A percentile compares a stretch with the other conserved stretches of the same genome.
These are phyloP conservation scores for Pemphredon lugubris DNA, from an alignment of 2,888 invertebrate genomes.

Conservation along the genomic window DNA sequence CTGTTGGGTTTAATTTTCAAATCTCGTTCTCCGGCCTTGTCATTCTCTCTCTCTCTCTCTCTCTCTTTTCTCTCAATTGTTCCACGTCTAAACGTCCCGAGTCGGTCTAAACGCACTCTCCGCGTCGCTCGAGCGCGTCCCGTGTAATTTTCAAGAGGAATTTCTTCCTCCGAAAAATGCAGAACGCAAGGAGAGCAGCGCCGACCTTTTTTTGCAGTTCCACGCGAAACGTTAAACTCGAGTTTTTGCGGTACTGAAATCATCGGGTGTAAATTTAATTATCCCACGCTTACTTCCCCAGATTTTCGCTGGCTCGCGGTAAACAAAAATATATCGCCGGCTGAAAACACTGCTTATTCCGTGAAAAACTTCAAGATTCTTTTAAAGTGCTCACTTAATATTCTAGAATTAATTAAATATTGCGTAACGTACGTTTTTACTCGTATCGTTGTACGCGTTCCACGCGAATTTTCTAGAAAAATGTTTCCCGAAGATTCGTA, in stretches of 20 bases:
- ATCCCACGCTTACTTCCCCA: slow-evolving; percentile 12
- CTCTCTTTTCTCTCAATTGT: neutral
- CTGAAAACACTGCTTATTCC: no score
- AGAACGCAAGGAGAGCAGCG: neutral
- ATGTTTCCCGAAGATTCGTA: no score
- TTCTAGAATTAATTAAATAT: no score
- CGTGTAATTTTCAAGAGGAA: slow-evolving; percentile 37
- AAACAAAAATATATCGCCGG: no score
- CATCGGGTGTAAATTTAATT: slow-evolving; percentile 25
- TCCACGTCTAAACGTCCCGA: neutral
- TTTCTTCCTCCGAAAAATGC: slow-evolving; percentile 10
- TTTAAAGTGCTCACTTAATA: no score
- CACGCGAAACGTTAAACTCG: slow-evolving; percentile 3
- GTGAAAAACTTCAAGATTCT: no score
- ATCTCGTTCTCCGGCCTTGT: no score
- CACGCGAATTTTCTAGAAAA: no score
- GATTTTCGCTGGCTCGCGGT: neutral
- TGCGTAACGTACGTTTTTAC: no score
- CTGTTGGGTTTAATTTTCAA: no score
- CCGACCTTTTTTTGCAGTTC: neutral
- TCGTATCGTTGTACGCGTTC: no score
- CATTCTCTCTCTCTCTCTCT: neutral
- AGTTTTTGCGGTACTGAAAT: slow-evolving; percentile 3
- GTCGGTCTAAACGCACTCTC: slow-evolving; percentile 9
- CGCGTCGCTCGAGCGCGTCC: neutral